phyloP scores from a whole-genome alignment of 2,797 vertebrate genomes.

The Thamnophis elegans region DNA sequence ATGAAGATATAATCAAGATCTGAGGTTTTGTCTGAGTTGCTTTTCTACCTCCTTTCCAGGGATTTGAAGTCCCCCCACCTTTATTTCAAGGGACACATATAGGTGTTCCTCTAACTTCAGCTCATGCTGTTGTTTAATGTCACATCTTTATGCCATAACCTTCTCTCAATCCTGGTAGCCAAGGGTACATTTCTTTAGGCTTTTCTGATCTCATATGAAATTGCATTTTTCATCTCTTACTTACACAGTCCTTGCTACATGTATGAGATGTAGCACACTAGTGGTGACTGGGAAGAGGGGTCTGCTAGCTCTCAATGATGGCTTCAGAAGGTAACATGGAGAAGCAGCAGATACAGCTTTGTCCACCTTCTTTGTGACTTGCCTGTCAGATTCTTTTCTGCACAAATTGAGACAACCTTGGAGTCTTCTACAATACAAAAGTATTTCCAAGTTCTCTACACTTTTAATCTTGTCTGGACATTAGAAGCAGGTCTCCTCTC shows the following conservation, averaged over 20 bases:
- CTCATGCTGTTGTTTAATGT: neutral
- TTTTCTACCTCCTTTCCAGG: neutral
- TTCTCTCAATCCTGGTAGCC: neutral
- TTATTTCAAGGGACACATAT: neutral
- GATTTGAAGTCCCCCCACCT: neutral
- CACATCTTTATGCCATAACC: neutral
- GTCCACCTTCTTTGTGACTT: neutral
- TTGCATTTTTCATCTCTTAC: neutral
- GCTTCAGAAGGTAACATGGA: neutral
- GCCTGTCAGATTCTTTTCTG: neutral
- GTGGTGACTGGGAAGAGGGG: neutral
- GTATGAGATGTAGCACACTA: neutral
- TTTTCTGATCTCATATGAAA: neutral
- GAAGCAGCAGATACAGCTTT: neutral
- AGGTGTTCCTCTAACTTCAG: neutral
- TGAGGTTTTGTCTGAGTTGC: neutral
- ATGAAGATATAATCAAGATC: neutral
- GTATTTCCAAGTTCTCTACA: neutral
- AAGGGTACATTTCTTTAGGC: neutral
- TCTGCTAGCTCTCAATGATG: neutral
- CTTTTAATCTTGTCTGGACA: neutral
- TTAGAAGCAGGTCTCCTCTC: neutral
- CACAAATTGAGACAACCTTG: neutral
- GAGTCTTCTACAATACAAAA: neutral
- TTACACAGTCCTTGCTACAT: neutral